Base-by-base conservation (phyloP, 2,797 vertebrate species). In the Heterohyrax brucei region DNA sequence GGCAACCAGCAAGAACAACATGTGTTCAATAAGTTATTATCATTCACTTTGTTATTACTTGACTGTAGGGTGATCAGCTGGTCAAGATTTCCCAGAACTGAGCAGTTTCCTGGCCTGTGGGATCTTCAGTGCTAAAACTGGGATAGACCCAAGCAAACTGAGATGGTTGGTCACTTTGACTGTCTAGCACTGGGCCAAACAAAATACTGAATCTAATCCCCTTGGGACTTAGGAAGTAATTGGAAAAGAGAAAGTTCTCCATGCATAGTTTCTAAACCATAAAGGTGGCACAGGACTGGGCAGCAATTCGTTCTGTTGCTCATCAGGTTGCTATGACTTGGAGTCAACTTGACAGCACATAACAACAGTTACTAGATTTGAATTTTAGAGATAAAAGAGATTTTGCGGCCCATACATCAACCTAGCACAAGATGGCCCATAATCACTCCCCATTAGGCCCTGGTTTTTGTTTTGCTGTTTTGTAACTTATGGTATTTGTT, bases 121-220 rank as follows among this genome's bases (percentile, higher is more conserved):
- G 56, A 50, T 82, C 95, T 93, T 78, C 48, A 61, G 1, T 84
- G 50, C 68, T 46, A 16, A 89, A 87, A 72, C 66, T 48, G 22
- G 14, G 26, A 72, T 3, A 28, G n/a, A 66, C 22, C 18, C 10
- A 18, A 59, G 50, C 28, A 62, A 93, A 91, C 28, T 21, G 80
- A 80, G 22, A n/a, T 56, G n/a, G 44, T 26, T 62, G 19, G 61
- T 56, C 53, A 84, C 24, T 44, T 44, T 84, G 73, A 80, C 24
- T 48, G 3, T 96, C 44, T 79, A 83, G 33, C 26, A 78, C 33
- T 53, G 14, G 62, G 39, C 13, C 39, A 56, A 78, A 91, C 22
- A 68, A 94, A 95, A 82, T 46, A 72, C 22, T 93, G 76, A 78
- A 61, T 3, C 16, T 89, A 87, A 46, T 90, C 44, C 48, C 78